These are phyloP conservation scores for Aphidius colemani DNA, from an alignment of 2,888 invertebrate species.

Conservation along the genomic window DNA sequence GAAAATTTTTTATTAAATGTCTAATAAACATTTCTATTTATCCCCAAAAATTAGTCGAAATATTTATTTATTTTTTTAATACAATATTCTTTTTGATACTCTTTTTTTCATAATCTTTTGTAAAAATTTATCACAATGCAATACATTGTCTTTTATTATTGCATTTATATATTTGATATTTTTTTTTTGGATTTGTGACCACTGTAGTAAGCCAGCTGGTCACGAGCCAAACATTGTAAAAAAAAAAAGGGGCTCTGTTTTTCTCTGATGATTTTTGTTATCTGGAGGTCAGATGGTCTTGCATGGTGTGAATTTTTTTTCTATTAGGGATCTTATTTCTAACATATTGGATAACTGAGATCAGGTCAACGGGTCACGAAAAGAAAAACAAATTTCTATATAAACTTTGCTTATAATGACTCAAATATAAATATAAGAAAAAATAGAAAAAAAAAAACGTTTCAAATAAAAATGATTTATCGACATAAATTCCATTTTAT, in stretches of 20 bases:
- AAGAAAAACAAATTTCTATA: not conserved
- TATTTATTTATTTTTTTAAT: too few species aligned
- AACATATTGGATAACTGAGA: conserved; percentile 15
- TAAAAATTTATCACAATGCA: too few species aligned
- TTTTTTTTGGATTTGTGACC: conserved; percentile 7
- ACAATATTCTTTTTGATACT: too few species aligned
- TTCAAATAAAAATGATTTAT: not conserved
- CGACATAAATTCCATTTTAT: not conserved
- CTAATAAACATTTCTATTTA: too few species aligned
- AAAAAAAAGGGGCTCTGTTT: not conserved
- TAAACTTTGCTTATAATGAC: not conserved
- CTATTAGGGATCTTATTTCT: not conserved
- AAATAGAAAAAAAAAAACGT: not conserved
- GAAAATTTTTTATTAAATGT: too few species aligned
- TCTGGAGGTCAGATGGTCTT: conserved; percentile 15
- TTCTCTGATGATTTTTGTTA: conserved; percentile 18
- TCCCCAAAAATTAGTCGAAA: too few species aligned
- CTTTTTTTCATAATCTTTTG: too few species aligned
- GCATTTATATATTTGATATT: too few species aligned
- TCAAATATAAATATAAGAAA: not conserved
- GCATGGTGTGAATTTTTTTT: not conserved
- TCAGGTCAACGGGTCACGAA: not conserved
- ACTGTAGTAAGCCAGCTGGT: conserved; percentile 34
- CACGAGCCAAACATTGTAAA: conserved; percentile 18
- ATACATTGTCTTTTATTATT: too few species aligned